Evolutionary conservation across 2,113 vertebrate species (phyloP).

Genomic region (Theristicus caerulescens): DNA sequence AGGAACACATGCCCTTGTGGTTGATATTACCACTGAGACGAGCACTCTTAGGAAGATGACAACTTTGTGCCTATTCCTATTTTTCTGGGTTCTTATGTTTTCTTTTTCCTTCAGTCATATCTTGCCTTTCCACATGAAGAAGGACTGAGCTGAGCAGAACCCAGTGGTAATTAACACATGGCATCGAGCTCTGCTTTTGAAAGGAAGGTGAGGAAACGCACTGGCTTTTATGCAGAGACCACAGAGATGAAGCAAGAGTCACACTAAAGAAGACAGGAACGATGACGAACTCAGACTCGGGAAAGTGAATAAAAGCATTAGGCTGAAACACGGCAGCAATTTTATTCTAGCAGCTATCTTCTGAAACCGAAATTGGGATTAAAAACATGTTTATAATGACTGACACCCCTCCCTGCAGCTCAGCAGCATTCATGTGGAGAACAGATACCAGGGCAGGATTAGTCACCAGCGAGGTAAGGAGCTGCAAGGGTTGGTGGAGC

Average conservation of each 20-base stretch:
- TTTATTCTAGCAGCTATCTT: background rate
- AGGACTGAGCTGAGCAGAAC: background rate
- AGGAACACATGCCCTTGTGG: background rate
- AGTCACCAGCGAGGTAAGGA: background rate
- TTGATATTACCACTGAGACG: background rate
- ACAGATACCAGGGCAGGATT: background rate
- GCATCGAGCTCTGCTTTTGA: background rate
- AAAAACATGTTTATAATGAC: background rate
- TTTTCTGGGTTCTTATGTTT: background rate
- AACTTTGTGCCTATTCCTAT: background rate
- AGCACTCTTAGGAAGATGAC: background rate
- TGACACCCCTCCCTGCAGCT: background rate
- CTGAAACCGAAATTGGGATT: background rate
- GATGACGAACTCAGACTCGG: background rate
- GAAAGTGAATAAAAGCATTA: background rate
- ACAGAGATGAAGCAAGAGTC: background rate
- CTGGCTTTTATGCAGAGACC: background rate
- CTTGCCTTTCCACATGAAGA: background rate
- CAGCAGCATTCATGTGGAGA: background rate
- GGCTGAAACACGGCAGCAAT: background rate
- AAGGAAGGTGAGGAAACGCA: background rate
- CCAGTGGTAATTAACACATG: background rate
- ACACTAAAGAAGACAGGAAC: slow-evolving; percentile 27
- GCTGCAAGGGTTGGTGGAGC: background rate
- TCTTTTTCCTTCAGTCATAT: background rate